Percentiles rank a stretch among this genome's conserved stretches.
These are phyloP conservation scores for Tachina lurida DNA, from an alignment of 2,888 invertebrate genomes.

Conservation along the genomic window DNA sequence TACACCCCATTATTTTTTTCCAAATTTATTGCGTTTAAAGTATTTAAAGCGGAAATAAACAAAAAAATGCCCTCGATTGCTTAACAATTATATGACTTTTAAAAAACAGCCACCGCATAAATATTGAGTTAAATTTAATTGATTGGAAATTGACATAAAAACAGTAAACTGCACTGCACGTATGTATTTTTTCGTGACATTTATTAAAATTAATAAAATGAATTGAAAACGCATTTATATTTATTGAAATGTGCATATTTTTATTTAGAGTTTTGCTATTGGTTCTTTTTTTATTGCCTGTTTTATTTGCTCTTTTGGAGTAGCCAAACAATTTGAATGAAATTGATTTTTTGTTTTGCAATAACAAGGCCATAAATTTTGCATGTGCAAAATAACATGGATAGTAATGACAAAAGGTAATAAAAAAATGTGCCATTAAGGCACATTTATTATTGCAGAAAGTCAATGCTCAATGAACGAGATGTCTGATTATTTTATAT, in stretches of 20 bases:
- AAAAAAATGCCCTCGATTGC: slow-evolving; percentile 5
- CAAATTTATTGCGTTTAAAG: slow-evolving; percentile 10
- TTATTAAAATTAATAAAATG: slow-evolving; percentile 31
- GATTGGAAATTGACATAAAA: slow-evolving; percentile 55
- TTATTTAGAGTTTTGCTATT: slow-evolving; percentile 39
- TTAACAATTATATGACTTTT: slow-evolving; percentile 44
- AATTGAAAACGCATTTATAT: slow-evolving; percentile 24
- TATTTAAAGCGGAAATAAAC: background rate
- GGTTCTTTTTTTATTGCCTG: background rate
- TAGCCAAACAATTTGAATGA: background rate
- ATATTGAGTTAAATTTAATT: slow-evolving; percentile 62
- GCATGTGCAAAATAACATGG: slow-evolving; percentile 2
- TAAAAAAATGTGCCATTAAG: background rate
- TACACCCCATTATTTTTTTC: slow-evolving; percentile 10
- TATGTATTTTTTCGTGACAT: slow-evolving; percentile 22
- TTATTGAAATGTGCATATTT: slow-evolving; percentile 29
- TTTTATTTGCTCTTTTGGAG: too few relatives aligned
- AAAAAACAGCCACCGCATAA: slow-evolving; percentile 45
- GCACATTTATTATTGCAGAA: too few relatives aligned
- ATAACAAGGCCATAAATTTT: slow-evolving; percentile 14
- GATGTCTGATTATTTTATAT: too few relatives aligned
- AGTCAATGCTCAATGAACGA: too few relatives aligned
- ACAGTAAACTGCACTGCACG: slow-evolving; percentile 7
- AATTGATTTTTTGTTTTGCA: slow-evolving; percentile 9
- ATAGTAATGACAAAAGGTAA: slow-evolving; percentile 1